Evolutionary conservation across 2,113 vertebrate species (phyloP).

Genomic region (Corythornis madagascariensis): DNA sequence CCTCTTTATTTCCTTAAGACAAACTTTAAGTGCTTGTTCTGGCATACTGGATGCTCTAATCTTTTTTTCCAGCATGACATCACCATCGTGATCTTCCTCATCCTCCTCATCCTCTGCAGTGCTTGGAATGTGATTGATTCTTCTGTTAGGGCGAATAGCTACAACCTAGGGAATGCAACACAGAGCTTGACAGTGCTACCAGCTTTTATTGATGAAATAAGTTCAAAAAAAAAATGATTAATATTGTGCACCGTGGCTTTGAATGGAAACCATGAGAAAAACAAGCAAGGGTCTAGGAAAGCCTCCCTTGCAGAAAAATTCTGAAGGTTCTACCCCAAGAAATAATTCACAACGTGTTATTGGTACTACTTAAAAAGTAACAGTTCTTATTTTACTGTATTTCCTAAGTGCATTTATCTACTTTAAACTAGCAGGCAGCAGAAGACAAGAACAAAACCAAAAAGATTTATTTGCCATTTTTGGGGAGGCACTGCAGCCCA

Average conservation of each 20-base stretch:
- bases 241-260: not conserved
- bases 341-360: not conserved
- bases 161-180: constrained; percentile 75
- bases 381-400: not conserved
- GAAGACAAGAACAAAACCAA: not conserved
- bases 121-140: constrained; percentile 80
- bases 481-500: not conserved
- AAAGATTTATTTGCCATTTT: not conserved
- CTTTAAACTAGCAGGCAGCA: not conserved
- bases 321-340: not conserved
- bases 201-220: not conserved
- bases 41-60: constrained; percentile 89
- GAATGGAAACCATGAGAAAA: not conserved
- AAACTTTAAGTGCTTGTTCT: constrained; percentile 89
- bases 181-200: not conserved
- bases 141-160: constrained; percentile 81
- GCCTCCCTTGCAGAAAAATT: not conserved
- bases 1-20: constrained; percentile 95
- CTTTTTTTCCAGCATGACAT: constrained; percentile 86
- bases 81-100: constrained; percentile 91
- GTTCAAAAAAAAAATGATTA: too few species aligned
- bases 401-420: not conserved
- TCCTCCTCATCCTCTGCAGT: constrained; percentile 84
- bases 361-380: not conserved
- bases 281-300: not conserved